Evolutionary conservation across 2,797 vertebrate genomes (phyloP), one percentile per base, ranked within the genome.

Genomic region (Enteromius afrohamiltoni): DNA sequence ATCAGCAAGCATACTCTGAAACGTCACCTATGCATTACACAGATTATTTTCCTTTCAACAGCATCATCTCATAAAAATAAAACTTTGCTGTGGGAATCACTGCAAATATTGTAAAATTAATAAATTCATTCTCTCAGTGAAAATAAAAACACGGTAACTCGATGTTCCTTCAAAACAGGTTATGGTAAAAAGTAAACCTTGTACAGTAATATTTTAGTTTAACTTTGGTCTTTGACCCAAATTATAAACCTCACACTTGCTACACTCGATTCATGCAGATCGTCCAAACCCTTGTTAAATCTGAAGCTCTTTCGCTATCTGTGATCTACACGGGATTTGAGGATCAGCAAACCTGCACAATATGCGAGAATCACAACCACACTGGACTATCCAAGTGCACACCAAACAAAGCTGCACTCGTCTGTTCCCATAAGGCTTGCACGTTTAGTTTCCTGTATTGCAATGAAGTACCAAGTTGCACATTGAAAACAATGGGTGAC

Each of bases 371-470:
- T 64, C 16, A 23, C 67, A 68, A 75, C 47, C 23, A 55, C 49
- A 31, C n/a, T 0, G 13, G 11, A 51, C 49, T 16, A 6, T 70
- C 40, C 10, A 68, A 45, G 42, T 26, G 68, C 65, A 83, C 64
- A 74, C 45, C 34, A 79, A 29, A 69, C 14, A 14, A 80, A 85
- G 62, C 73, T 78, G 68, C 68, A 58, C 53, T 51, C 29, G 69
- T 85, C 80, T 45, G 11, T 76, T 87, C 80, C 67, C 13, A 79
- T 77, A 84, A 87, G 77, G 74, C 74, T 84, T 69, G 65, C 64
- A 68, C n/a, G 53, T 40, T 60, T 76, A 45, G 6, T 62, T 85
- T 67, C 34, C 62, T 34, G 53, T 68, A 49, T 21, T 19, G 42
- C 45, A 31, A 73, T 8, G 4, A 60, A 34, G 7, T 11, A 34